These are phyloP conservation scores for Orthosia cruda DNA, from an alignment of 2,888 invertebrate genomes.

Conservation along the genomic window DNA sequence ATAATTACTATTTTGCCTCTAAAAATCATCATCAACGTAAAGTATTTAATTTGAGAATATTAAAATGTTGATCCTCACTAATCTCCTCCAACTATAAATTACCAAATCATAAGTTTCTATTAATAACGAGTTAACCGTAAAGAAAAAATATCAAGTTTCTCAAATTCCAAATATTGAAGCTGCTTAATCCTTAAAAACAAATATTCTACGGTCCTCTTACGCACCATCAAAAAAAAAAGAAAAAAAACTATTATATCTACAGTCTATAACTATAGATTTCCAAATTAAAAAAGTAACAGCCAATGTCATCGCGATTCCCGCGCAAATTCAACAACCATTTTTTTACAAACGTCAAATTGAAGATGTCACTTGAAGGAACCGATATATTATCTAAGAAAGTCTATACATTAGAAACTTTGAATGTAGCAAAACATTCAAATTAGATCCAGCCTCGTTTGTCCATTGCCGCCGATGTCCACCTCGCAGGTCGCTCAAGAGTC, in stretches of 20 bases:
- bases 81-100: constrained; percentile 11
- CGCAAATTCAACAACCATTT: constrained; percentile 6
- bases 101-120: constrained; percentile 17
- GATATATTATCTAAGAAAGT: constrained; percentile 26
- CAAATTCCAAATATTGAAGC: background rate
- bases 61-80: constrained; percentile 21
- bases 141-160: constrained; percentile 21
- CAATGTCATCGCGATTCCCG: constrained; percentile 19
- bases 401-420: constrained; percentile 54
- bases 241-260: background rate
- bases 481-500: constrained; percentile 89
- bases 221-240: constrained; percentile 18
- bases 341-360: constrained; percentile 43
- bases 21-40: constrained; percentile 24
- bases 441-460: constrained; percentile 62
- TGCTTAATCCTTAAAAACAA: constrained; percentile 13
- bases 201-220: constrained; percentile 4
- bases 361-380: constrained; percentile 19
- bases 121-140: background rate
- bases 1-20: constrained; percentile 3
- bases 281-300: constrained; percentile 35
- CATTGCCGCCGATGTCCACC: constrained; percentile 67
- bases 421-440: constrained; percentile 58
- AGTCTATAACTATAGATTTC: constrained; percentile 20
- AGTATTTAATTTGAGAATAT: constrained; percentile 30